Evolutionary conservation across 2,797 vertebrate species (phyloP).

Genomic region (Sebastes itinus): DNA sequence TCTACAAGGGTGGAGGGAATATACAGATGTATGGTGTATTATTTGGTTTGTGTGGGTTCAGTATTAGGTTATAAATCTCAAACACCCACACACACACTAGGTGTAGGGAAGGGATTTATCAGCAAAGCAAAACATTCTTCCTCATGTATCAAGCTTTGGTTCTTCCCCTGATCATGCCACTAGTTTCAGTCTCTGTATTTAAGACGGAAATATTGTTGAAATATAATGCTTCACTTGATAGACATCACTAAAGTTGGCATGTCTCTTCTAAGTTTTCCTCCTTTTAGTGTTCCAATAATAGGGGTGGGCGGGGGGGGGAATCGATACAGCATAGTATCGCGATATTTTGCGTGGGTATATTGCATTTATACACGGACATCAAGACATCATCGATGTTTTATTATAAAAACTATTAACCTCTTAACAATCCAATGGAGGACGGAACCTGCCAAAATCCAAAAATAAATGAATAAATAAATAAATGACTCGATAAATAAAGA

Average conservation of each 20-base stretch:
- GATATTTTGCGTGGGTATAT: no score
- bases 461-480: no score
- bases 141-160: slow-evolving; percentile 12
- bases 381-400: no score
- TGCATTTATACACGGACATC: no score
- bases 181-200: slow-evolving; percentile 8
- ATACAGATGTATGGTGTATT: slow-evolving; percentile 49
- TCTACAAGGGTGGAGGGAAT: slow-evolving; percentile 44
- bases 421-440: no score
- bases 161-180: slow-evolving; percentile 12
- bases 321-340: no score
- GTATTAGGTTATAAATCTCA: slow-evolving; percentile 34
- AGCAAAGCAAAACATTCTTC: slow-evolving; percentile 30
- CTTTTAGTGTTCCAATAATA: background rate
- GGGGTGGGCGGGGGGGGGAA: no score
- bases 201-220: slow-evolving; percentile 12
- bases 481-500: no score
- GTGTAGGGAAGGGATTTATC: slow-evolving; percentile 31
- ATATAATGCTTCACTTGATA: slow-evolving; percentile 15
- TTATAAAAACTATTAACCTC: no score
- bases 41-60: slow-evolving; percentile 43
- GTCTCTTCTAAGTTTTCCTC: slow-evolving; percentile 1
- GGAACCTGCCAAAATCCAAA: no score
- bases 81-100: background rate
- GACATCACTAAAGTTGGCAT: slow-evolving; percentile 14